A percentile compares a stretch with the other conserved stretches of the same genome.
Conservation (phyloP, 2,888 invertebrate genomes). For the Lordiphosa fenestrarum region DNA sequence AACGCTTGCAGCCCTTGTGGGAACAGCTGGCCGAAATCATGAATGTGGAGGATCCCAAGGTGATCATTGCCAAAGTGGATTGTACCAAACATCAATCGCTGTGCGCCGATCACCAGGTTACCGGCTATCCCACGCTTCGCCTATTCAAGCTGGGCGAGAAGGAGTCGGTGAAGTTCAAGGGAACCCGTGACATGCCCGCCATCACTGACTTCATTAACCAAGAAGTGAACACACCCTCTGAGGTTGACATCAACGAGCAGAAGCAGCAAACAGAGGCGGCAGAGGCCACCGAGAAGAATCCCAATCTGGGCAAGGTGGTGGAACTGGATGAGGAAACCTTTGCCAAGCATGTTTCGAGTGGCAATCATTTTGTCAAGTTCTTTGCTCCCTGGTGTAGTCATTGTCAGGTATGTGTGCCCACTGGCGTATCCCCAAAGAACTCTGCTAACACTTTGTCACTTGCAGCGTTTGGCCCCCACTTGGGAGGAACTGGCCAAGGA, state of each 20-base stretch:
- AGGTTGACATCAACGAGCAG: conserved; percentile 33
- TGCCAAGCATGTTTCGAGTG: conserved; percentile 85
- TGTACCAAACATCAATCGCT: conserved; percentile 88
- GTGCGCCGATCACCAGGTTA: conserved; percentile 89
- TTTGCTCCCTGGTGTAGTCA: conserved; percentile 96
- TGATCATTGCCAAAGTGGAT: conserved; percentile 91
- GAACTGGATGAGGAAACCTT: conserved; percentile 90
- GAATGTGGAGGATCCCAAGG: conserved; percentile 83
- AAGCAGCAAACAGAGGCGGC: conserved; percentile 13
- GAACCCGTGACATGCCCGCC: conserved; percentile 88
- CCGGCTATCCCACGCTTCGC: conserved; percentile 90
- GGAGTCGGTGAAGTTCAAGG: conserved; percentile 88
- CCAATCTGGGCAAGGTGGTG: conserved; percentile 80
- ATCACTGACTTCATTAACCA: conserved; percentile 89
- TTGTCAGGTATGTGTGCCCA: conserved; percentile 84
- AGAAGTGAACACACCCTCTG: conserved; percentile 81
- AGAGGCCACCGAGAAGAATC: conserved; percentile 30
- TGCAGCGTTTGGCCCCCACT: conserved; percentile 88
- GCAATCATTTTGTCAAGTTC: conserved; percentile 94
- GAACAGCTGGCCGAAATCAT: conserved; percentile 88
- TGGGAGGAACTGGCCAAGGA: conserved; percentile 91
- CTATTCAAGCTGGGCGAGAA: conserved; percentile 87
- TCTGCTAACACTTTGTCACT: conserved; percentile 28
- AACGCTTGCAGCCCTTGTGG: conserved; percentile 91
- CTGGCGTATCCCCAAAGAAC: neutral